Base-by-base conservation (phyloP, 2,888 invertebrate species). In the Cosmia trapezina region DNA sequence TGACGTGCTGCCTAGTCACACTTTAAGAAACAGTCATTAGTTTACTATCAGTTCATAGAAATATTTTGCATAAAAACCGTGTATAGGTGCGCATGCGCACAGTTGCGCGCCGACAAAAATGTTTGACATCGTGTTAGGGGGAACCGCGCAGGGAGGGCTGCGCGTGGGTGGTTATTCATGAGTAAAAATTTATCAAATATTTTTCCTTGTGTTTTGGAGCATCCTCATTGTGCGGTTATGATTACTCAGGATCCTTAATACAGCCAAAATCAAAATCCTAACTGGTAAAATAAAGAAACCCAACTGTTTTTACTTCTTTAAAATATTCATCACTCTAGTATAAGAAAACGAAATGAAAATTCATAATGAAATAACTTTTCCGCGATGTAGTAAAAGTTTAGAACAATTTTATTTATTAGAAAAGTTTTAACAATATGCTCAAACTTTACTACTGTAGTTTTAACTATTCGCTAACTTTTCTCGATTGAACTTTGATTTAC, bases 371-470 rank as follows among this genome's bases (percentile, higher is more conserved):
- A 83, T 65, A 84, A 87, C 70, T 83, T 88, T 81, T 78, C 75
- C 77, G 71, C 53, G 69, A 59, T 68, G 66, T 69, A 68, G 70
- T 72, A 78, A 76, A 81, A 85, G 78, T 85, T 83, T 64, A 69
- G 62, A 87, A 81, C 76, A 72, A 80, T 84, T 85, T 84, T 85
- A 88, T 88, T 87, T 88, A 88, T 88, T 84, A 80, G 75, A 73
- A 83, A 83, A 86, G 78, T 87, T 83, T 66, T 49, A 77, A 86
- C 77, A 78, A 83, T 80, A 87, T 83, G 71, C 78, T 73, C 45
- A 74, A 76, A 87, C 60, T 79, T 77, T 43, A 74, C 77, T 71
- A 56, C 61, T 72, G 51, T 82, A 81, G 76, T 85, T 83, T 77
- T 63, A 81, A 81, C 79, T 83, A 85, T 83, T 77, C 43, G 37